Evolutionary conservation across 1,140 invertebrate species (phyloP).

Genomic region (Cecropterus lyciades): DNA sequence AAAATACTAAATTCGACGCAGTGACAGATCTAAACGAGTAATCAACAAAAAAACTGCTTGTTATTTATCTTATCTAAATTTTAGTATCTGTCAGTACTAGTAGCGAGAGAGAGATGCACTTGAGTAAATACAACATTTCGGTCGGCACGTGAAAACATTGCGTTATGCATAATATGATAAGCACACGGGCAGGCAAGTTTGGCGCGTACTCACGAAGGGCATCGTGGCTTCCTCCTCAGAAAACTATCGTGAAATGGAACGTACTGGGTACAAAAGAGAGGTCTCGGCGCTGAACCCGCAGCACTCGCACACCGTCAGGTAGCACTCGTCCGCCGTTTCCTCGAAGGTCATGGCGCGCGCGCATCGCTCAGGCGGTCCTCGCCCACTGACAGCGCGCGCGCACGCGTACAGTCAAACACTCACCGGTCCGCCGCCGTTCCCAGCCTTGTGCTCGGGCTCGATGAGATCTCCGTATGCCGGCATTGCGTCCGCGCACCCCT

Average conservation of each 20-base stretch:
- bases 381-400: conserved; percentile 55
- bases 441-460: conserved; percentile 64
- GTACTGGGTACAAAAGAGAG: conserved; percentile 77
- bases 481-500: conserved; percentile 74
- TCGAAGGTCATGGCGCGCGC: conserved; percentile 82
- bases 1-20: not conserved
- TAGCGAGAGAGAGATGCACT: conserved; percentile 20
- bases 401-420: conserved; percentile 46
- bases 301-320: conserved; percentile 80
- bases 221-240: conserved; percentile 67
- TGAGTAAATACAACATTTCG: conserved; percentile 13
- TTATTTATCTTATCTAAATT: not conserved
- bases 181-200: conserved; percentile 55
- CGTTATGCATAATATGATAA: conserved; percentile 39
- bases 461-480: conserved; percentile 80
- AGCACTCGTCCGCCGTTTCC: conserved; percentile 75
- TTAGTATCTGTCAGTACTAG: not conserved
- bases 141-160: conserved; percentile 1
- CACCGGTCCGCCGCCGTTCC: conserved; percentile 61
- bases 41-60: not conserved
- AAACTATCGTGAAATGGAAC: conserved; percentile 77
- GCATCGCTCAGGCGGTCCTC: conserved; percentile 62
- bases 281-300: conserved; percentile 83
- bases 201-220: conserved; percentile 76
- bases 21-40: not conserved